Base-by-base conservation (phyloP, 2,797 vertebrate genomes). In the Chelidonichthys spinosus region DNA sequence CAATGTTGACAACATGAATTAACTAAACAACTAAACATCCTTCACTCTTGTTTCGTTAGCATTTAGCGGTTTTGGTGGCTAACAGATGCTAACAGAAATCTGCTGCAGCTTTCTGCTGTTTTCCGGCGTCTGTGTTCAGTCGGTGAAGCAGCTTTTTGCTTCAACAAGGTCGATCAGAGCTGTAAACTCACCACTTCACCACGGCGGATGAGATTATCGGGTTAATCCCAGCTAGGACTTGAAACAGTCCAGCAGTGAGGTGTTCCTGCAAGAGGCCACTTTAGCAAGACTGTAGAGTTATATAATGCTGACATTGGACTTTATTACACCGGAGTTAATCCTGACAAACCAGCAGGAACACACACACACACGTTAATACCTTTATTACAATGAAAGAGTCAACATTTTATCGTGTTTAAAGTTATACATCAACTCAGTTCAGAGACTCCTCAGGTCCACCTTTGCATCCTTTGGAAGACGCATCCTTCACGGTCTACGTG, bases 261-360 rank as follows among this genome's bases (percentile, higher is more conserved):
- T 11, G 39, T 32, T 53, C 17, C 63, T 50, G 61, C 66, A 56
- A 47, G 79, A 66, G 42, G 66, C 66, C 66, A n/a, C 74, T 69
- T 47, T 60, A 47, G 7, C 53, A 42, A 25, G 32, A 3, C 46
- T 9, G 6, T 3, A 4, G 50, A n/a, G 43, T 50, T 56, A 50
- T 47, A n/a, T 47, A 47, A 47, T 4, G 17, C 46, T 25, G 25
- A 25, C 25, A 25, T 25, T 25, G 25, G 25, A 25, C 25, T 25
- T 25, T 25, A 25, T 25, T 25, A 25, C 18, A 9, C 4, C 15
- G 39, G 36, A 53, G 25, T 35, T 61, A 52, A 52, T 52, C 44
- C 55, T 5, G 33, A 61, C 11, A 11, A 25, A 14, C 17, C 25
- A 25, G 25, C 25, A 25, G 25, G 25, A 25, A 25, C 25, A 25